Evolutionary conservation across 2,113 vertebrate genomes (phyloP), one percentile per base, ranked within the genome.

Genomic region (Leuciscus idus): DNA sequence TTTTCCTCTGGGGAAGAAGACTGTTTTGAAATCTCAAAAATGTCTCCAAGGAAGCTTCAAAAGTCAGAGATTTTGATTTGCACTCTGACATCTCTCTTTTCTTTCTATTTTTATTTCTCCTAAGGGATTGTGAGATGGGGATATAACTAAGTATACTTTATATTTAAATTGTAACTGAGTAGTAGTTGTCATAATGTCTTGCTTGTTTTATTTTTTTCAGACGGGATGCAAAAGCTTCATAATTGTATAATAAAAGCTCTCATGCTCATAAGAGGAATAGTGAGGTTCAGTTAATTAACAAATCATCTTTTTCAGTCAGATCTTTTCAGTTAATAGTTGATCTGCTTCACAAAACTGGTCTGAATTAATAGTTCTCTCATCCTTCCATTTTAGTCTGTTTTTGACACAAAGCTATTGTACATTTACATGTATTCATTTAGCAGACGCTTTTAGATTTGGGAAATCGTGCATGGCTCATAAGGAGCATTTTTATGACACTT

Each of bases 51-150:
- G 26, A 48, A 48, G 23, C 26, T 48, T 48, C n/a, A 48, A 46
- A 46, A 15, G 43, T 48, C 72, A 74, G 43, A 74, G 23, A 48
- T 74, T 74, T 74, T 74, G n/a, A 26, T 28, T 75, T 48, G n/a
- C 43, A 75, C 43, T 28, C 72, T 21, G 1, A 43, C 68, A 72
- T 72, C 43, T 72, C 4, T 11, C 4, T 36, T 72, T 23, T 39
- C 4, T 72, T 1, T 72, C 8, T 23, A 4, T 72, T 72, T 70
- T 9, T 23, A 6, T 23, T 72, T 72, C 21, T 12, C 68, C 33
- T 72, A 23, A 72, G 19, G 68, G 33, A 70, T 39, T 72, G 19
- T 70, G 66, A 21, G 17, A 39, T 72, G 33, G 10, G 33, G 36
- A 72, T 72, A 72, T 12, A 11, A 43, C 43, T 6, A 43, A 70